Percentiles rank a stretch among this genome's conserved stretches.
phyloP scores from a whole-genome alignment of 2,797 vertebrate species.

The Leucoraja ocellata region DNA sequence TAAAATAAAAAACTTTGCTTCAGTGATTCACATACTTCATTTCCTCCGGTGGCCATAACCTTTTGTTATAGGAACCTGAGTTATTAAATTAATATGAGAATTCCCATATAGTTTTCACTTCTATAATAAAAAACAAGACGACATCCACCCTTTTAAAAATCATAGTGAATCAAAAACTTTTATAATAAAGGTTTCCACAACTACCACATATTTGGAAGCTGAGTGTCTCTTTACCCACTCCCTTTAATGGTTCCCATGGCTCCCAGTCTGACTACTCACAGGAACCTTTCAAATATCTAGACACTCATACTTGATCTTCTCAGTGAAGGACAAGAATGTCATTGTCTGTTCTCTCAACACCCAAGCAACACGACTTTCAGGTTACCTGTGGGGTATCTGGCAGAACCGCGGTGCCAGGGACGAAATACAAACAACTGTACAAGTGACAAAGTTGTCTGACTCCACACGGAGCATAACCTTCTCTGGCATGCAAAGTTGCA shows the following conservation, averaged over 20 bases:
- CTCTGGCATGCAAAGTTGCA: neutral
- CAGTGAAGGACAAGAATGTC: neutral
- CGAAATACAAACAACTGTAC: slow-evolving; percentile 12
- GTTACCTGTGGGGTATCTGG: neutral
- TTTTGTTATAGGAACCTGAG: neutral
- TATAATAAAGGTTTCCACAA: neutral
- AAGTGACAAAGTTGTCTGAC: slow-evolving; percentile 19
- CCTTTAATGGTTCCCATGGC: slow-evolving; percentile 1
- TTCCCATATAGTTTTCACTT: neutral
- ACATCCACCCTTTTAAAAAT: neutral
- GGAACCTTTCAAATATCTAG: slow-evolving; percentile 26
- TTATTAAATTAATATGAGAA: slow-evolving; percentile 13
- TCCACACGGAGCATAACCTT: neutral
- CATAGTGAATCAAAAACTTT: neutral
- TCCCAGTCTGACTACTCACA: slow-evolving; percentile 2
- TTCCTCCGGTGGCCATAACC: neutral
- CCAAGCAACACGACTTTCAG: neutral
- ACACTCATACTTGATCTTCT: slow-evolving; percentile 10
- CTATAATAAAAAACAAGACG: neutral
- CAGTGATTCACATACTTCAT: neutral
- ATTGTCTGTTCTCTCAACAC: neutral
- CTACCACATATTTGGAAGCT: neutral
- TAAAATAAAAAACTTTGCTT: slow-evolving; percentile 19
- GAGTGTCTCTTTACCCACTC: neutral
- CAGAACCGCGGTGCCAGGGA: neutral